Evolutionary conservation across 2,113 vertebrate species (phyloP).

Genomic region (Hemiprocne comata): DNA sequence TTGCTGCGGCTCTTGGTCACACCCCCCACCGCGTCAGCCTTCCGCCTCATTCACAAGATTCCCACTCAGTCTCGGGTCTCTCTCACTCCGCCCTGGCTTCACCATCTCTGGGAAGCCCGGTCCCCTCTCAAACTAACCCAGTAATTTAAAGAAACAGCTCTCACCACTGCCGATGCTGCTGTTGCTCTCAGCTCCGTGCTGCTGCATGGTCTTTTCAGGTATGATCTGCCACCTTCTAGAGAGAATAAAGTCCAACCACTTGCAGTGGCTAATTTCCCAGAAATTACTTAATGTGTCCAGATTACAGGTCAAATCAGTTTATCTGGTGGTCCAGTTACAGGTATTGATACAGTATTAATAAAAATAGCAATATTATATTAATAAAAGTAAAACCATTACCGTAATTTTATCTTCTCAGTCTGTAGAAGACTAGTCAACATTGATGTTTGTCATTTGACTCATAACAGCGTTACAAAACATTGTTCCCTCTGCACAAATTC

Average conservation of each 20-base stretch:
- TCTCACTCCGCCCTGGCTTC: too few relatives aligned
- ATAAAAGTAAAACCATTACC: not conserved
- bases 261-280: not conserved
- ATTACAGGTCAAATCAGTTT: not conserved
- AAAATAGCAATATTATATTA: not conserved
- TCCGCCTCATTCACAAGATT: too few relatives aligned
- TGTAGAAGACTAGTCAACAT: not conserved
- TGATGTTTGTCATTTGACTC: not conserved
- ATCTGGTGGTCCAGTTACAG: not conserved
- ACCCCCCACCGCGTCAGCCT: too few relatives aligned
- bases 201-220: not conserved
- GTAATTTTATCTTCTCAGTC: not conserved
- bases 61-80: too few relatives aligned
- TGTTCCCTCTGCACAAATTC: not conserved
- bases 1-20: too few relatives aligned
- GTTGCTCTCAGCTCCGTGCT: too few relatives aligned
- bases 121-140: too few relatives aligned
- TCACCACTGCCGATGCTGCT: too few relatives aligned
- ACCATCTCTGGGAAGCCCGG: too few relatives aligned
- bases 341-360: not conserved
- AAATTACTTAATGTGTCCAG: not conserved
- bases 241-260: accelerated
- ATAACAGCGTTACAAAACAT: not conserved
- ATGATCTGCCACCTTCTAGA: not conserved
- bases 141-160: too few relatives aligned